A percentile compares a stretch with the other conserved stretches of the same genome.
These are phyloP conservation scores for Polydrusus tereticollis DNA, from an alignment of 2,888 invertebrate genomes.

Conservation along the genomic window DNA sequence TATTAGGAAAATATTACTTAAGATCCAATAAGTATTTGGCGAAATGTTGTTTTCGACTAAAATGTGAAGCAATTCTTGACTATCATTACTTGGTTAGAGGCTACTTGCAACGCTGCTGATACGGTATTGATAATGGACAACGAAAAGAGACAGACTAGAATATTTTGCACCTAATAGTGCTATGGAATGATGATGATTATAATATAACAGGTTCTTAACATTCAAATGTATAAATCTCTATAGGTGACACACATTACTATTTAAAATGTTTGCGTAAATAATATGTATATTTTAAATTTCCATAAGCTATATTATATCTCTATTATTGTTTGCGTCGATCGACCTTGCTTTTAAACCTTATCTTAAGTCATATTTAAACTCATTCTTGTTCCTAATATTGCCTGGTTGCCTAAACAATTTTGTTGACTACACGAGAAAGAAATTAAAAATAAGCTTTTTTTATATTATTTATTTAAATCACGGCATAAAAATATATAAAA, in stretches of 20 bases:
- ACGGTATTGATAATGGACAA: background rate
- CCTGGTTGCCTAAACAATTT: background rate
- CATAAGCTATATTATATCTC: background rate
- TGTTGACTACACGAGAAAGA: too few relatives aligned
- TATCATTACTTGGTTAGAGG: background rate
- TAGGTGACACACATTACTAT: too few relatives aligned
- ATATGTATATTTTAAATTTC: background rate
- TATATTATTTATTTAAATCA: background rate
- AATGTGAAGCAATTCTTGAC: slow-evolving; percentile 3
- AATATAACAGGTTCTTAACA: background rate
- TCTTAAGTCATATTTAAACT: slow-evolving; percentile 3
- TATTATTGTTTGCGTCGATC: background rate
- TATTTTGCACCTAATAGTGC: background rate
- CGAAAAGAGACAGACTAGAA: too few relatives aligned
- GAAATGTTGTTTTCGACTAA: slow-evolving; percentile 4
- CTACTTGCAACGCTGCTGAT: background rate
- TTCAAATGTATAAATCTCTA: too few relatives aligned
- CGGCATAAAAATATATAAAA: background rate
- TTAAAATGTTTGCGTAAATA: too few relatives aligned
- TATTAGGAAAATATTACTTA: background rate
- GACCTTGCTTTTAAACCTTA: slow-evolving; percentile 3
- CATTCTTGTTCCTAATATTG: background rate
- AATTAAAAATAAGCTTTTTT: background rate
- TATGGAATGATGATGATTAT: background rate
- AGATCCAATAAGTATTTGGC: background rate